phyloP scores from a whole-genome alignment of 2,113 vertebrate species.

The Asarcornis scutulata region DNA sequence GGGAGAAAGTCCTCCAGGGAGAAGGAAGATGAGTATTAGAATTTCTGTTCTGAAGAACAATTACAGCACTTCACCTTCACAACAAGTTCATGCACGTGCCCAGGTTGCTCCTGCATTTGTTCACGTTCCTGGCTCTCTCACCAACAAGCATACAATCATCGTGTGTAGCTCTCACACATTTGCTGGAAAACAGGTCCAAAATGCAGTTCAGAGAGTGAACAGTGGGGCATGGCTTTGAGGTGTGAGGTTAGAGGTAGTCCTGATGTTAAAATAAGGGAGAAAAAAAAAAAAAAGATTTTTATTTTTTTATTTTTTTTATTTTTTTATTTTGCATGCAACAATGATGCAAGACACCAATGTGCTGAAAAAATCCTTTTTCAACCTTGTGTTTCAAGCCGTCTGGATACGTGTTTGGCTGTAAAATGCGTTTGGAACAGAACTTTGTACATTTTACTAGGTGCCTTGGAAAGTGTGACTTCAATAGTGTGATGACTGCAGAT shows the following conservation, averaged over 20 bases:
- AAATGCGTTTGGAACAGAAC: background rate
- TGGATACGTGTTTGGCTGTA: rapidly evolving
- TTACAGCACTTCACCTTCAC: background rate
- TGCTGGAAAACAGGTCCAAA: background rate
- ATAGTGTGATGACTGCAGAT: background rate
- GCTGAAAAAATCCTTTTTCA: background rate
- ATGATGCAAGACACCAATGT: background rate
- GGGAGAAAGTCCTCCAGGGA: background rate
- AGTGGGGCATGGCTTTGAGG: background rate
- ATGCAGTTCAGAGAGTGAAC: background rate
- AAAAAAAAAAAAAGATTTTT: too few relatives aligned
- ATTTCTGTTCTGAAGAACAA: background rate
- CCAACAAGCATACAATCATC: background rate
- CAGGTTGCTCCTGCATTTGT: background rate
- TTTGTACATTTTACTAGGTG: background rate
- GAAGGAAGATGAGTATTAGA: background rate
- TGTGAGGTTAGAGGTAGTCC: background rate
- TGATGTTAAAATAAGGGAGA: too few relatives aligned
- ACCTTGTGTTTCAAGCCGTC: background rate
- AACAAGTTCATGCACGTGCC: background rate
- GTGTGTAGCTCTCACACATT: background rate
- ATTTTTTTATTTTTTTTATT: too few relatives aligned
- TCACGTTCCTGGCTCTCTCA: background rate
- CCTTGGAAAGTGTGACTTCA: background rate
- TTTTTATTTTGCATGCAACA: background rate